Base-by-base conservation (phyloP, 2,797 vertebrate genomes). In the Acipenser ruthenus region DNA sequence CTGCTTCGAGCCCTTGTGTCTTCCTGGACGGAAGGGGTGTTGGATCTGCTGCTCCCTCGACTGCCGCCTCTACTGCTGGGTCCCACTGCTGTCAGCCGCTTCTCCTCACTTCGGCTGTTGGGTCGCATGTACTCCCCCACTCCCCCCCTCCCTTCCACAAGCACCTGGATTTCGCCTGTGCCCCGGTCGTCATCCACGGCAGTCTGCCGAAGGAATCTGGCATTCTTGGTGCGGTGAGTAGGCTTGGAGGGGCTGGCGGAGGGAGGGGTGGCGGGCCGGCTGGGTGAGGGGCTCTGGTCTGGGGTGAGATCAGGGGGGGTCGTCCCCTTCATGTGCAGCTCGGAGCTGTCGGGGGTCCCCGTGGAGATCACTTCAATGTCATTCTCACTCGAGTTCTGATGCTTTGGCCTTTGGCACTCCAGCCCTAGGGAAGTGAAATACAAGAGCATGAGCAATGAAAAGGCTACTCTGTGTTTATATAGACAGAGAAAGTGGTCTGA, bases 331-430 rank as follows among this genome's bases (percentile, higher is more conserved):
- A 92, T 86, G 74, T 97, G 98, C 63, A 98, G 90, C 79, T 97
- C 95, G 0, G 95, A 95, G 83, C 96, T 99, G 77, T 97, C 96
- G 0, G 93, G 91, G 0, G 92, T 95, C 65, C 93, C 94, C 0
- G 92, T 93, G 51, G 95, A 97, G 62, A 95, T 79, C 7, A 87
- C 89, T 81, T 95, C 96, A 1, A 89, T 86, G 68, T 97, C 95
- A 0, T 85, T 86, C 0, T 96, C 94, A 0, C 92, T 95, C 63
- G 94, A 96, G 73, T 91, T 88, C 82, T 94, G 95, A 10, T 86
- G 92, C 80, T 94, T 95, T 1, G 95, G 95, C 73, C 96, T 85
- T 87, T 93, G 93, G 83, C 93, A 94, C 83, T 96, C 94, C 18
- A 97, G 92, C 72, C 95, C 96, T 99, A 79, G 3, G 62, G 62